phyloP scores from a whole-genome alignment of 1,140 invertebrate species.

The Drosophila seguyi region DNA sequence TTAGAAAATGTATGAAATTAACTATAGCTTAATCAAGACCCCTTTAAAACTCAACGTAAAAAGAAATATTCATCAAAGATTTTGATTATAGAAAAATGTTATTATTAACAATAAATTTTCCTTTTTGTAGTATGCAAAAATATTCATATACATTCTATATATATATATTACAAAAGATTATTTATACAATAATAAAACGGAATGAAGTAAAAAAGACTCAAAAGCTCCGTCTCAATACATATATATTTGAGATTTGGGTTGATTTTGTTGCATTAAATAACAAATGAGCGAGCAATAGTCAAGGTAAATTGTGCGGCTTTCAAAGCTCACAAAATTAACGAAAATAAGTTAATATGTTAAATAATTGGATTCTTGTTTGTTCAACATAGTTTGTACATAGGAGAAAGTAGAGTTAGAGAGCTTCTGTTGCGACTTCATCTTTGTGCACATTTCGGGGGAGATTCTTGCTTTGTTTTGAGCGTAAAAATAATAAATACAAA shows the following conservation, averaged over 20 bases:
- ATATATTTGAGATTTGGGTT: constrained; percentile 19
- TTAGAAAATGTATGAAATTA: background rate
- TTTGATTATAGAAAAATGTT: constrained; percentile 63
- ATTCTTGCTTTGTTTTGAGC: constrained; percentile 35
- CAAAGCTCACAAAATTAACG: constrained; percentile 29
- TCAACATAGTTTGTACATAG: constrained; percentile 48
- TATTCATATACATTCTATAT: constrained; percentile 53
- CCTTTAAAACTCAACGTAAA: background rate
- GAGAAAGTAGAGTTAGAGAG: constrained; percentile 27
- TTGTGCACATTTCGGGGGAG: constrained; percentile 33
- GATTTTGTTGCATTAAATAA: constrained; percentile 45
- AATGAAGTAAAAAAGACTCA: constrained; percentile 46
- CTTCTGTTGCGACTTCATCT: constrained; percentile 25
- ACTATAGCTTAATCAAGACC: background rate
- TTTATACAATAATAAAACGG: constrained; percentile 33
- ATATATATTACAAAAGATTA: constrained; percentile 36
- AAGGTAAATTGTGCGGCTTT: constrained; percentile 18
- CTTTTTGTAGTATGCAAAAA: constrained; percentile 64
- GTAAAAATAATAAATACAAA: constrained; percentile 22
- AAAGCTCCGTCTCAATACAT: constrained; percentile 5
- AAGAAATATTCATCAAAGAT: background rate
- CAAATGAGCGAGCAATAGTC: constrained; percentile 49
- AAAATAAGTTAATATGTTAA: constrained; percentile 34
- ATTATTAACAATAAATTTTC: constrained; percentile 66
- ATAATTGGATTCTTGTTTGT: constrained; percentile 24